Conservation (phyloP, 2,888 invertebrate species). For the Aspidiotus destructor region DNA sequence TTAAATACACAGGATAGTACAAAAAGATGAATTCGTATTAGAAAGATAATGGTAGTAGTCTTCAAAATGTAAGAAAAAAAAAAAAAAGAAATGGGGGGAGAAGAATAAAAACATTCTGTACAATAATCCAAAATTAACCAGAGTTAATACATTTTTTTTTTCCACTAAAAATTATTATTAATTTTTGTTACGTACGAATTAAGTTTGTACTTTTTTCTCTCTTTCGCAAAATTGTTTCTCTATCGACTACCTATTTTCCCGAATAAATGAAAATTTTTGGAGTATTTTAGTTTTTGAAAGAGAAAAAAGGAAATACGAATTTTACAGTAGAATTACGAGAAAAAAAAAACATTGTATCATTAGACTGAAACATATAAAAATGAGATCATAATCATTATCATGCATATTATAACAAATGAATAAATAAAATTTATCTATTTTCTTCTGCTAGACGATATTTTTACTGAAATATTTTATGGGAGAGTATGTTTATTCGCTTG, state of each 20-base stretch:
- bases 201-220: constrained; percentile 9
- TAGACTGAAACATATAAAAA: constrained; percentile 26
- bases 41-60: constrained; percentile 33
- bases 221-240: background rate
- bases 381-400: constrained; percentile 23
- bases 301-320: constrained; percentile 1
- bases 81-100: background rate
- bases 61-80: constrained; percentile 23
- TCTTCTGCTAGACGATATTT: background rate
- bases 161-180: background rate
- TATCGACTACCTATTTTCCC: background rate
- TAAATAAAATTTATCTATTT: constrained; percentile 24
- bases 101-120: constrained; percentile 19
- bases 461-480: background rate
- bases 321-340: constrained; percentile 1
- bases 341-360: constrained; percentile 1
- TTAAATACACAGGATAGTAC: constrained; percentile 30
- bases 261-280: too few species aligned
- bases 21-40: constrained; percentile 32
- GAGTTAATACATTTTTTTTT: constrained; percentile 16
- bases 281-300: background rate
- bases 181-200: background rate
- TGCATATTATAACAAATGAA: constrained; percentile 19
- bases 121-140: constrained; percentile 11
- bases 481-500: background rate